A percentile compares a stretch with the other conserved stretches of the same genome.
Evolutionary conservation across 2,888 invertebrate genomes (phyloP).

Genomic region (Thymelicus lineola): DNA sequence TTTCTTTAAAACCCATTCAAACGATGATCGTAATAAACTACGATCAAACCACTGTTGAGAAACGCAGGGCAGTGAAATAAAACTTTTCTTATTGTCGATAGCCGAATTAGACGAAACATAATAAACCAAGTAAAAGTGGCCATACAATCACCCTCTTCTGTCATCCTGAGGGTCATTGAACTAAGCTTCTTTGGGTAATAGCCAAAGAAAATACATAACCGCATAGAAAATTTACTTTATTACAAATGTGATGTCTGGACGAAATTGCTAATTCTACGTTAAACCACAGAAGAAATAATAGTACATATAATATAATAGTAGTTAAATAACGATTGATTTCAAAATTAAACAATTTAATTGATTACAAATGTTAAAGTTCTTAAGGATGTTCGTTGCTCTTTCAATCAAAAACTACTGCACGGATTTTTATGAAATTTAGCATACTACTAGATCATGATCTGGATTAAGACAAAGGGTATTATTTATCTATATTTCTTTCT

Average conservation of each 20-base stretch:
- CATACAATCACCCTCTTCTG: conserved; percentile 43
- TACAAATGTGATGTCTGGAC: neutral
- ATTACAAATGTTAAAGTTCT: neutral
- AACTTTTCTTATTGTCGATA: conserved; percentile 48
- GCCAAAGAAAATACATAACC: conserved; percentile 33
- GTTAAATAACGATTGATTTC: neutral
- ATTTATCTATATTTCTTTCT: too few relatives aligned
- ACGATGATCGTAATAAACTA: conserved; percentile 47
- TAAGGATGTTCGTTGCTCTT: too few relatives aligned
- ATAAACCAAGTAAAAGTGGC: conserved; percentile 47
- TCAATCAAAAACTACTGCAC: too few relatives aligned
- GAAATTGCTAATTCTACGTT: neutral
- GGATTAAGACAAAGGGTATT: too few relatives aligned
- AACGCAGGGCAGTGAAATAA: conserved; percentile 46
- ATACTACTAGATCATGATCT: too few relatives aligned
- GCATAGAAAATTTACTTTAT: neutral
- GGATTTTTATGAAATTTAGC: too few relatives aligned
- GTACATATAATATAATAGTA: too few relatives aligned
- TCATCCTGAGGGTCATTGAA: conserved; percentile 41
- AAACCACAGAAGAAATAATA: too few relatives aligned
- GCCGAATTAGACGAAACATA: conserved; percentile 50
- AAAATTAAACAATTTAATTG: neutral
- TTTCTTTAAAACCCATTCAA: conserved; percentile 29
- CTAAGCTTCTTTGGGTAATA: conserved; percentile 39
- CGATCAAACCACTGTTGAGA: conserved; percentile 43